phyloP scores from a whole-genome alignment of 2,888 invertebrate genomes.

The Rhabditoides inermis region DNA sequence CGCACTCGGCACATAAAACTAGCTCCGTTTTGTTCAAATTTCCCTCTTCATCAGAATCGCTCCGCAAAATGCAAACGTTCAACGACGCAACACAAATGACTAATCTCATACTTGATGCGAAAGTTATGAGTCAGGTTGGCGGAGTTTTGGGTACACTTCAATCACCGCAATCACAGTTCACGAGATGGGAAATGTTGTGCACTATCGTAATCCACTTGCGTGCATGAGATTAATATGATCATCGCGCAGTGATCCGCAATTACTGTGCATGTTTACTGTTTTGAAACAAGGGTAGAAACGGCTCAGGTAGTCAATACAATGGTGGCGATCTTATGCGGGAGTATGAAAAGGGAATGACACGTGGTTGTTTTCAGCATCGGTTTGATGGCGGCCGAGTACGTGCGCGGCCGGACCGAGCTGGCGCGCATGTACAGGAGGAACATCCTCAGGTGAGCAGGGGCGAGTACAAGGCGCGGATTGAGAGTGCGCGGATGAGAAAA shows the following conservation, averaged over 20 bases:
- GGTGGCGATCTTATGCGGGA: not conserved
- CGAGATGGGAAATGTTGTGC: no score
- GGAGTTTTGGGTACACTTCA: no score
- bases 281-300: not conserved
- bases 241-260: not conserved
- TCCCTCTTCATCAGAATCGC: no score
- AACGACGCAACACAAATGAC: no score
- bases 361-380: conserved; percentile 23
- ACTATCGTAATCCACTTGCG: not conserved
- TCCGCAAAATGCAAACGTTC: no score
- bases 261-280: not conserved
- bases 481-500: not conserved
- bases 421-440: conserved; percentile 31
- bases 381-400: conserved; percentile 36
- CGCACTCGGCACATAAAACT: no score
- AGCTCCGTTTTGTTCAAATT: no score
- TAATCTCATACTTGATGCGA: no score
- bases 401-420: conserved; percentile 30
- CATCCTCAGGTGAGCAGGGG: conserved; percentile 14
- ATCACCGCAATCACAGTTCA: no score
- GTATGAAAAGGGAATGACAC: not conserved
- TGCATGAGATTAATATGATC: not conserved
- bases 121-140: no score
- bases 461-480: not conserved
- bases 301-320: not conserved